Evolutionary conservation across 2,113 vertebrate species (phyloP).

Genomic region (Bambusicola thoracicus): DNA sequence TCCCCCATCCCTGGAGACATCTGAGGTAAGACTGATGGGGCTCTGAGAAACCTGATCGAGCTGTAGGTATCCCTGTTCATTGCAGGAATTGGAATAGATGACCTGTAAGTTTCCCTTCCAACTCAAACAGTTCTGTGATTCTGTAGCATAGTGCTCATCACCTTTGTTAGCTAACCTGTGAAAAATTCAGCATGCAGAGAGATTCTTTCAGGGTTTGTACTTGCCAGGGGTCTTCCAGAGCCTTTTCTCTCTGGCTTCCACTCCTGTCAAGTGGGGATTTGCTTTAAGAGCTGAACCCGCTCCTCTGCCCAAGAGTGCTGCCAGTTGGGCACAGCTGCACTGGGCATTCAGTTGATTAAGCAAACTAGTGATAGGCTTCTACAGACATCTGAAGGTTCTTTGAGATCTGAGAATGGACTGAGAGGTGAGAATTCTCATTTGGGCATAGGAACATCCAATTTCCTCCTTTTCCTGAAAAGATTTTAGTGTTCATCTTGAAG

Average conservation of each 20-base stretch:
- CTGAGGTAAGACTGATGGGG: no score
- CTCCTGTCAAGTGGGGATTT: neutral
- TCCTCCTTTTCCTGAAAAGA: neutral
- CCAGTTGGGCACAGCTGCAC: fast-evolving
- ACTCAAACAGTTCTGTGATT: no score
- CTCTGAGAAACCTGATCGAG: no score
- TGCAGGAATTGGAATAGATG: no score
- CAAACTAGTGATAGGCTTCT: neutral
- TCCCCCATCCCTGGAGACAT: no score
- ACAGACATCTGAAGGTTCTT: neutral
- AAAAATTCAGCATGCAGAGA: neutral
- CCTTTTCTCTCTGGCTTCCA: neutral
- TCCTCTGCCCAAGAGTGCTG: neutral
- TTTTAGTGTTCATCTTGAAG: neutral
- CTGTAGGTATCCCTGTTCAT: no score
- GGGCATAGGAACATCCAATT: neutral
- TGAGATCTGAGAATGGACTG: neutral
- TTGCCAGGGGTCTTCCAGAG: neutral
- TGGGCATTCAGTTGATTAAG: neutral
- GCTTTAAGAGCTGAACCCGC: neutral
- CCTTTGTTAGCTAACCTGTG: neutral
- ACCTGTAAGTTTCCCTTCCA: no score
- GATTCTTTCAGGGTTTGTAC: neutral
- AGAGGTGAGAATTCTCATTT: neutral
- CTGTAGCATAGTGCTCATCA: neutral